Evolutionary conservation across 1,140 invertebrate species (phyloP), one percentile per base, ranked within the genome.

Genomic region (Brachionus asplanchnoidis): DNA sequence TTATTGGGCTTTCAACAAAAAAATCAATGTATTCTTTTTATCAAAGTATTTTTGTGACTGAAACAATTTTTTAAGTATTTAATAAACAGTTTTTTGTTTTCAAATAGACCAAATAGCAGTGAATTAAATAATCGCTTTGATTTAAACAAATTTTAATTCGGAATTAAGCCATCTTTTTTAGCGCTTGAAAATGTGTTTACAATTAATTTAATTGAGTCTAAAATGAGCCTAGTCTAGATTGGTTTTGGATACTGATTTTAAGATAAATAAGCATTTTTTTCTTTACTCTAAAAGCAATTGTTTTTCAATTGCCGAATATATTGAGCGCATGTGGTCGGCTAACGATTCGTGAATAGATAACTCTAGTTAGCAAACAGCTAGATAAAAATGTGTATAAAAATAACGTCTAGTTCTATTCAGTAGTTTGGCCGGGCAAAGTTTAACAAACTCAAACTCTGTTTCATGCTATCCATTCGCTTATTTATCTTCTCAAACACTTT

Each of bases 161-260:
- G 44, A 46, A 46, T 12, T 46, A 46, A 36, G 32, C 32, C 36
- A 68, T 68, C 26, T 32, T 36, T 36, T 36, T 36, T 36, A n/a
- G 32, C 32, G 17, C 32, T 73, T 17, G 20, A 17, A 73, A 73
- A 73, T 73, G 68, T 73, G 68, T 73, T 73, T 73, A 20, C 8
- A 73, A 73, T 73, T 73, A 73, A 44, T 73, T 73, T 73, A 73
- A 73, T 73, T 73, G 68, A 73, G 68, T 73, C 42, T 44, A 40
- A 20, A 40, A 42, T 73, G 11, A 42, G 17, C 23, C 40, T 40
- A 73, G 40, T 20, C 36, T 42, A 73, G 36, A 20, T 73, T 73
- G 68, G 68, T 73, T 73, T 73, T 73, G 68, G 68, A 73, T 73
- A 73, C 68, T 42, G 68, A 73, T 42, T 44, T 73, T 44, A 73